Conservation (phyloP, 1,140 invertebrate species). For the Gyrodactylus salaris region DNA sequence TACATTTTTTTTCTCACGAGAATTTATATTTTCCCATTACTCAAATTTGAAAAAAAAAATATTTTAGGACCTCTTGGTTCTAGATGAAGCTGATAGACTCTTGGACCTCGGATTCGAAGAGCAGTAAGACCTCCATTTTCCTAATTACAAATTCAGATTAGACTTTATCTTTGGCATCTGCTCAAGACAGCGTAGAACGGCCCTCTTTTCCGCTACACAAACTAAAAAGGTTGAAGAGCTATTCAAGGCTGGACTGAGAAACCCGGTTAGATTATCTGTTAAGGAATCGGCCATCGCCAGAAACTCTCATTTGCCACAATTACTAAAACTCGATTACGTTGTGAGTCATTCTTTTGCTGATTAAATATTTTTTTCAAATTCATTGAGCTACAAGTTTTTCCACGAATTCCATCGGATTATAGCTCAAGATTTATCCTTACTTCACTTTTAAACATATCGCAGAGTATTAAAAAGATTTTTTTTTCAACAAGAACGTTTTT, state of each 20-base stretch:
- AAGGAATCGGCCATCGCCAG: neutral
- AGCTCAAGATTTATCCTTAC: too few relatives aligned
- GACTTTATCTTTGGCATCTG: slow-evolving; percentile 57
- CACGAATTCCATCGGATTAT: too few relatives aligned
- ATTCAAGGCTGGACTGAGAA: slow-evolving; percentile 59
- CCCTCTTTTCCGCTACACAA: slow-evolving; percentile 88
- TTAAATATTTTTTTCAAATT: too few relatives aligned
- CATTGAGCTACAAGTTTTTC: too few relatives aligned
- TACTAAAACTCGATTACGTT: neutral
- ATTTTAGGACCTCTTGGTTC: slow-evolving; percentile 43
- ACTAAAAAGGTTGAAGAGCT: slow-evolving; percentile 65
- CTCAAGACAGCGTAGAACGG: slow-evolving; percentile 63
- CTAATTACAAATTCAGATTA: slow-evolving; percentile 23
- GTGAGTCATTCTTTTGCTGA: neutral
- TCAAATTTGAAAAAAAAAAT: neutral
- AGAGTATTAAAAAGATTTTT: too few relatives aligned
- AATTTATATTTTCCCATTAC: neutral
- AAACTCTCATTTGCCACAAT: neutral
- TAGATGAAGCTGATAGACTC: slow-evolving; percentile 83
- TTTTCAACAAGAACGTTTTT: too few relatives aligned
- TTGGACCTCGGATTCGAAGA: slow-evolving; percentile 58
- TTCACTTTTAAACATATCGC: too few relatives aligned
- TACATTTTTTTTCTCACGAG: slow-evolving; percentile 10
- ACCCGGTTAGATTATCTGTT: slow-evolving; percentile 32
- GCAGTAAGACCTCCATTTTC: slow-evolving; percentile 10